Base-by-base conservation (phyloP, 2,888 invertebrate genomes). In the Harpalus rubripes region DNA sequence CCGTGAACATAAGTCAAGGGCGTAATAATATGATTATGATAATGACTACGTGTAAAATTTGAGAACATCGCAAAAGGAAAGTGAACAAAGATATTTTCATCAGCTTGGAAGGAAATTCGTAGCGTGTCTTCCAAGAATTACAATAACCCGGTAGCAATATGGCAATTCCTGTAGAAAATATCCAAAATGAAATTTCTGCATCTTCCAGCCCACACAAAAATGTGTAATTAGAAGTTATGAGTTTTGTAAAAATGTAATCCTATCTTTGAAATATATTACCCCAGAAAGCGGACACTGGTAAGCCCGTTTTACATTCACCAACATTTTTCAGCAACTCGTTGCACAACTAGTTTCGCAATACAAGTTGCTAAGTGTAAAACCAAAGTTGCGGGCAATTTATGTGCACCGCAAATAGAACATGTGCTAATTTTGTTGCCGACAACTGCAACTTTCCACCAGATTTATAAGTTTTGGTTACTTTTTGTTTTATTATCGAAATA, bases 141-240 rank as follows among this genome's bases (percentile, higher is more conserved):
- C 68, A 15, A 68, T 32, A 68, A 39, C 3, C 22, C 26, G 22
- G 68, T 39, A 68, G 68, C 12, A 39, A 32, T 39, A 32, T 39
- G 15, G 39, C 12, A n/a, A 41, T 39, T 68, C 32, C 39, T 39
- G 5, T 12, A 32, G 68, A 68, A 63, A 39, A 65, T 65, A 65
- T 26, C 32, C 32, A n/a, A n/a, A 26, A 12, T 68, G n/a, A 26
- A 12, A 32, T 59, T 32, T 26, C 32, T 63, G 26, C 6, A 32
- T 32, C 32, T 65, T 65, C 7, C 32, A 4, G 26, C 68, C 68
- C 32, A 68, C 68, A 68, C 68, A 68, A 68, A 63, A 68, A 39
- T 68, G 26, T 65, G 7, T 68, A 68, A 68, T 68, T 68, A 68
- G 15, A 39, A 39, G 68, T 68, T 68, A 68, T 68, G 68, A 68